Base-by-base conservation (phyloP, 2,113 vertebrate species). In the Craseonycteris thonglongyai region DNA sequence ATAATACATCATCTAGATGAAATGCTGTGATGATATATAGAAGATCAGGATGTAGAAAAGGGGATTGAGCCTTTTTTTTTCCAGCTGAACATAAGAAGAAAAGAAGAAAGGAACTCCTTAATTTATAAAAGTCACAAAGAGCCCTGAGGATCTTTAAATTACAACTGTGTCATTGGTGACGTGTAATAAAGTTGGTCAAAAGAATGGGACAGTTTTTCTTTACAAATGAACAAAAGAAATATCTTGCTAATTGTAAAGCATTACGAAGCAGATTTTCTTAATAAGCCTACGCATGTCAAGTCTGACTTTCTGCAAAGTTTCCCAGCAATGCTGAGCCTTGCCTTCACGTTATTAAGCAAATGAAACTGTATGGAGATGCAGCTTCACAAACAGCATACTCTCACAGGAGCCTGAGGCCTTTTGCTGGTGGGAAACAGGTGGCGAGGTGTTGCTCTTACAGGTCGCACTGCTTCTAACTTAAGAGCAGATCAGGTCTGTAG, bases 1-100 rank as follows among this genome's bases (percentile, higher is more conserved):
- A 59, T 90, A 96, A 97, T 97, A 88, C 28, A 95, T 96, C 97
- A 96, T 85, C 87, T n/a, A 90, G 83, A 97, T 21, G 89, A 97
- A 97, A 95, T 75, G 81, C 51, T 84, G 49, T 87, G 74, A 95
- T 94, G 93, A 98, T 83, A 90, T 51, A 97, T 80, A 85, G 78
- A 96, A 95, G 79, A 96, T 75, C 56, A 74, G 76, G 45, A 88
- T 85, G 83, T 59, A 84, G 93, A 93, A 92, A 92, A 94, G 78
- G 75, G 19, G 40, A 74, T 59, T 88, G 71, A 26, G 59, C 90
- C 40, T 15, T 95, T 96, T 65, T 54, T 89, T 74, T n/a, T 92
- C 90, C 66, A 91, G 22, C 68, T n/a, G 87, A 84, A 90, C 65
- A 40, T 24, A 95, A 92, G 92, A 75, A 6, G n/a, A 74, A n/a